These are phyloP conservation scores for Nymphalis polychloros DNA, from an alignment of 2,888 invertebrate species.

Conservation along the genomic window DNA sequence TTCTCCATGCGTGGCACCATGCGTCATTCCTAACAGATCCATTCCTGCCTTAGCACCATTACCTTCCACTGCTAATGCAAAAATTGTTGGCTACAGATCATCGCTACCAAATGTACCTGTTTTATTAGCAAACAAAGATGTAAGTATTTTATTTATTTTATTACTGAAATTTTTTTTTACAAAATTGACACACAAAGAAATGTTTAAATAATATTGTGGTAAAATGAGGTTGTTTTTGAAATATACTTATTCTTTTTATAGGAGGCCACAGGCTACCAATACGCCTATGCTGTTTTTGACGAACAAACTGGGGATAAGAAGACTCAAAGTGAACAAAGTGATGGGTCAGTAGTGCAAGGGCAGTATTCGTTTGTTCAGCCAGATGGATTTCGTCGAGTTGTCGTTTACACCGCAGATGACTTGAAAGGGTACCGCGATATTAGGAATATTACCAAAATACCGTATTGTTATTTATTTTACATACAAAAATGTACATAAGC, in stretches of 20 bases:
- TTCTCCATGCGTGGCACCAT: constrained; percentile 63
- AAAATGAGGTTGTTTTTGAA: neutral
- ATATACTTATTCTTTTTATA: constrained; percentile 38
- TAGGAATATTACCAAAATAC: constrained; percentile 9
- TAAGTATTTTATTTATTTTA: constrained; percentile 46
- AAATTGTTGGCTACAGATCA: constrained; percentile 56
- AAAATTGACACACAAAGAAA: neutral
- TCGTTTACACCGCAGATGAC: constrained; percentile 79
- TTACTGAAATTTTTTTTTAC: neutral
- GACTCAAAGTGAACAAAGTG: constrained; percentile 76
- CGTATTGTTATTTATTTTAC: too few relatives aligned
- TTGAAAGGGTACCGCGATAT: constrained; percentile 62
- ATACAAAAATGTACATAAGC: too few relatives aligned
- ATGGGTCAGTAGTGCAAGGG: constrained; percentile 78
- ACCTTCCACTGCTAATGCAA: constrained; percentile 49
- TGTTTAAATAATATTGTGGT: too few relatives aligned
- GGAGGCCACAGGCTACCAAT: constrained; percentile 64
- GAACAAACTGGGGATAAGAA: constrained; percentile 80
- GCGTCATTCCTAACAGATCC: constrained; percentile 55
- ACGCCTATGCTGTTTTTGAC: constrained; percentile 80
- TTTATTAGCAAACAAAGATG: constrained; percentile 55
- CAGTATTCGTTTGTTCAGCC: constrained; percentile 79
- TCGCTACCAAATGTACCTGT: constrained; percentile 55
- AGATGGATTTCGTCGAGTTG: constrained; percentile 77
- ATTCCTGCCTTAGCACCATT: constrained; percentile 49